phyloP scores from a whole-genome alignment of 2,888 invertebrate genomes.

The Pyrgus malvae region DNA sequence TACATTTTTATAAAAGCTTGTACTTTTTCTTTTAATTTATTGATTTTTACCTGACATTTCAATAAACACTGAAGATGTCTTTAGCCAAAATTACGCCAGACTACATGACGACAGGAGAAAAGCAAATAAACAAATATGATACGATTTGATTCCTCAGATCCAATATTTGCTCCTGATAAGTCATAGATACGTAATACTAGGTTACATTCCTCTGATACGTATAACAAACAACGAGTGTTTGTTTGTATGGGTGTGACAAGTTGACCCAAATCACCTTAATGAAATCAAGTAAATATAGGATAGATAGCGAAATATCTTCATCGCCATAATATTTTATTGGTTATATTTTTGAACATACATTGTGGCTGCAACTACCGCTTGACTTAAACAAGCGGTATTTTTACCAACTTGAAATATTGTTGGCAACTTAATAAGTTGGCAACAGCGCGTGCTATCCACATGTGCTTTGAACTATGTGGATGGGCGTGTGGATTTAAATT shows the following conservation, averaged over 20 bases:
- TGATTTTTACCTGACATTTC: no score
- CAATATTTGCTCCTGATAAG: conserved; percentile 12
- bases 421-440: no score
- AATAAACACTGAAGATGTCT: no score
- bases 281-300: neutral
- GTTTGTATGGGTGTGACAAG: conserved; percentile 19
- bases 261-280: conserved; percentile 22
- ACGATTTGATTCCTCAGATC: conserved; percentile 1
- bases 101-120: conserved; percentile 5
- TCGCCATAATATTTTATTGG: neutral
- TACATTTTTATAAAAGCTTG: no score
- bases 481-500: no score
- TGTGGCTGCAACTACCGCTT: no score
- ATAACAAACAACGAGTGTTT: conserved; percentile 3
- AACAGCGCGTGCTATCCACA: no score
- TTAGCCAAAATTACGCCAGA: neutral
- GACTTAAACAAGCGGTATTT: no score
- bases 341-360: neutral
- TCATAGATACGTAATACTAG: neutral
- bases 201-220: conserved; percentile 15
- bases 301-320: conserved; percentile 15
- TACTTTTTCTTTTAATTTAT: no score
- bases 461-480: no score
- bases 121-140: neutral
- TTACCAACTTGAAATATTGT: no score